Evolutionary conservation across 2,113 vertebrate species (phyloP), one percentile per base, ranked within the genome.

Genomic region (Aviceda subcristata): DNA sequence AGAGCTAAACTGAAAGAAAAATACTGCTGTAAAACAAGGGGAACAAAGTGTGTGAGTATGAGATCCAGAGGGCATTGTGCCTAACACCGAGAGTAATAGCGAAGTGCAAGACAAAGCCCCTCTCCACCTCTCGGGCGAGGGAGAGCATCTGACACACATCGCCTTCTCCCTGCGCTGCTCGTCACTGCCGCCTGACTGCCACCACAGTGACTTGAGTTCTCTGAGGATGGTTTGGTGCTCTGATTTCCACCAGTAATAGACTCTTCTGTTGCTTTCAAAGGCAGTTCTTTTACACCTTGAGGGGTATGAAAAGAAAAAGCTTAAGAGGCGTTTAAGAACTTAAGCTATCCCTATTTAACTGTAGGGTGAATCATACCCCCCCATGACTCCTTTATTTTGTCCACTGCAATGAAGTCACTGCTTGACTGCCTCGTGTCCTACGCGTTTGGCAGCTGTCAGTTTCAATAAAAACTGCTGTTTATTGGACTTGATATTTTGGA

Each of bases 391-490:
- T 73, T 87, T 43, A 87, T 95, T 97, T 91, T 90, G 76, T 78
- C 64, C 12, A 6, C 60, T 95, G 78, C 59, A 90, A 21, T 80
- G 68, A 91, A 94, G 34, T 45, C 46, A 14, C 43, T 93, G 74
- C 81, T 80, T 57, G 68, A 81, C 59, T 88, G 85, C 78, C 27
- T 92, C 2, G 23, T 55, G 3, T 90, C 59, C 62, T 89, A 73
- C 5, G 0, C 69, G 57, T 90, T 88, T 95, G 94, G 83, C 94
- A 96, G 94, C 89, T 95, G 91, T 87, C 95, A 95, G 69, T 86
- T 86, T 75, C 30, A 88, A 96, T 95, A 76, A 91, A 96, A 95
- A 69, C 34, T 96, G 66, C 48, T 92, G 19, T 55, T 84, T 90
- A 88, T 95, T 86, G 1, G 43, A 94, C 51, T 90, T 93, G 84